Conservation (phyloP, 2,113 vertebrate genomes). For the Brachyistius frenatus region DNA sequence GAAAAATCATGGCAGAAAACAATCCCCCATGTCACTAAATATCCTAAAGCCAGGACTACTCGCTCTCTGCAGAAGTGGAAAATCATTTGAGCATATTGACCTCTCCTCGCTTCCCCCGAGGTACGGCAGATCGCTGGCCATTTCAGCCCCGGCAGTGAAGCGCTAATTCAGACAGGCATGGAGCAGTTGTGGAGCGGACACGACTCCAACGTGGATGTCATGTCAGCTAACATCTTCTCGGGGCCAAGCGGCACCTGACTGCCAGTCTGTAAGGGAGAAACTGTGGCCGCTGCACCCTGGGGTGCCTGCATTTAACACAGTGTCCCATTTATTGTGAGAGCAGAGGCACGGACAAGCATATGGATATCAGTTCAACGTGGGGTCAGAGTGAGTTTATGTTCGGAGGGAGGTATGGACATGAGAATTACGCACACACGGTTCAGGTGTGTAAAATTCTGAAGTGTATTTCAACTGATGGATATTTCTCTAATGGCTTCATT, state of each 20-base stretch:
- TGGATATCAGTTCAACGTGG: slow-evolving; percentile 20
- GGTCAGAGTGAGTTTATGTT: slow-evolving; percentile 47
- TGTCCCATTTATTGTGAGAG: neutral
- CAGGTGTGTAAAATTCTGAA: neutral
- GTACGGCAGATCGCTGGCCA: slow-evolving; percentile 21
- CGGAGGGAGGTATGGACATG: neutral
- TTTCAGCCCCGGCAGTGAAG: slow-evolving; percentile 10
- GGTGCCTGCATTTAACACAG: slow-evolving; percentile 43
- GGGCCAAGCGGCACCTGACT: slow-evolving; percentile 62
- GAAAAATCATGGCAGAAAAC: slow-evolving; percentile 54
- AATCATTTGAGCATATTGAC: slow-evolving; percentile 68
- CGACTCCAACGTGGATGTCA: slow-evolving; percentile 66
- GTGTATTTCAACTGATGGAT: slow-evolving; percentile 15
- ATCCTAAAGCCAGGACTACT: slow-evolving; percentile 56
- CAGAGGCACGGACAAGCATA: slow-evolving; percentile 14
- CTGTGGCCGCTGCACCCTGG: slow-evolving; percentile 29
- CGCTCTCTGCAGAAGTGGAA: slow-evolving; percentile 29
- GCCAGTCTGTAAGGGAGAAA: slow-evolving; percentile 66
- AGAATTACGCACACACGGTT: neutral
- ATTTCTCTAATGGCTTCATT: neutral
- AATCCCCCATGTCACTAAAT: slow-evolving; percentile 42
- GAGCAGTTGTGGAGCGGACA: slow-evolving; percentile 58
- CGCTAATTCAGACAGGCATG: slow-evolving; percentile 69
- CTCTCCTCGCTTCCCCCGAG: slow-evolving; percentile 36
- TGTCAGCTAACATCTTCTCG: slow-evolving; percentile 68